These are phyloP conservation scores for Merops nubicus DNA, from an alignment of 2,113 vertebrate genomes.

Conservation along the genomic window DNA sequence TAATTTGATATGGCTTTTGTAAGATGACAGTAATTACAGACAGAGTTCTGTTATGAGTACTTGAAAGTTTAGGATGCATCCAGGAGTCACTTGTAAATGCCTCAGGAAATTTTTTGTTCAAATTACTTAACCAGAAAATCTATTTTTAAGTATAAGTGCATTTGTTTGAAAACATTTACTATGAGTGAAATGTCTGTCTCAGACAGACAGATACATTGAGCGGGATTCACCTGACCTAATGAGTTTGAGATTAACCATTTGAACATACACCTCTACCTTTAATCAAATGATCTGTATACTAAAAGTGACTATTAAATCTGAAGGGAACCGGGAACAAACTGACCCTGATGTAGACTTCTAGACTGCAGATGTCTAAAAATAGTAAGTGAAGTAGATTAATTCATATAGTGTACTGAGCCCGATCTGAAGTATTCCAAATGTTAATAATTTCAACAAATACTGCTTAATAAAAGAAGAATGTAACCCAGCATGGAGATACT, in stretches of 20 bases:
- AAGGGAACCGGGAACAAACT: not conserved
- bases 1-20: not conserved
- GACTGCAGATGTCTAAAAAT: not conserved
- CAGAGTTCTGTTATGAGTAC: not conserved
- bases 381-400: not conserved
- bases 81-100: not conserved
- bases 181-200: not conserved
- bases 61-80: not conserved
- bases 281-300: not conserved
- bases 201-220: not conserved
- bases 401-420: not conserved
- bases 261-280: not conserved
- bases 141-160: not conserved
- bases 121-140: not conserved
- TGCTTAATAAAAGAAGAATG: not conserved
- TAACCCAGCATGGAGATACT: not conserved
- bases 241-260: not conserved
- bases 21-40: not conserved
- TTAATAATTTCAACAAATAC: not conserved
- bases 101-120: not conserved
- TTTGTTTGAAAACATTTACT: not conserved
- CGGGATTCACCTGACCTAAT: not conserved
- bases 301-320: not conserved
- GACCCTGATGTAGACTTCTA: not conserved
- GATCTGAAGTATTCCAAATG: not conserved